Conservation (phyloP, 1,140 invertebrate genomes). For the Drosophila neocordata region DNA sequence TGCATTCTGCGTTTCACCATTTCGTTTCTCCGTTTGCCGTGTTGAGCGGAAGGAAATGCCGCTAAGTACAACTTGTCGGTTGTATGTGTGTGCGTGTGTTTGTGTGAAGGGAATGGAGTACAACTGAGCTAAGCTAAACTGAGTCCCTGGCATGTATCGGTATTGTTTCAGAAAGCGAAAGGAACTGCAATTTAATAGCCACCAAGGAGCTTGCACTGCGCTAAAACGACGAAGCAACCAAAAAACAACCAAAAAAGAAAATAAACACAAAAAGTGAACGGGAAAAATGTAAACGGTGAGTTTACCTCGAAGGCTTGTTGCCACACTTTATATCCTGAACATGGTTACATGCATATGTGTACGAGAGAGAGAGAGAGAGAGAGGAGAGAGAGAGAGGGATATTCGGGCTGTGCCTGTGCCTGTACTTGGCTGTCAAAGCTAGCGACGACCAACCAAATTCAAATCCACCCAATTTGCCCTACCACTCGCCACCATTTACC, state of each 20-base stretch:
- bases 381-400: background rate
- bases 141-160: slow-evolving; percentile 40
- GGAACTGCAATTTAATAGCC: slow-evolving; percentile 69
- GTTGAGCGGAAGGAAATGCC: slow-evolving; percentile 69
- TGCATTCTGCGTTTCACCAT: slow-evolving; percentile 14
- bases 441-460: slow-evolving; percentile 52
- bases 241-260: slow-evolving; percentile 12
- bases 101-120: slow-evolving; percentile 22
- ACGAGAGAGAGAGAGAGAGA: background rate
- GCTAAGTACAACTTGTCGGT: slow-evolving; percentile 71
- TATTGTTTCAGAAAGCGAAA: slow-evolving; percentile 66
- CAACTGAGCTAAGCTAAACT: slow-evolving; percentile 18
- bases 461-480: slow-evolving; percentile 70
- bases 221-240: background rate
- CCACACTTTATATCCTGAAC: slow-evolving; percentile 8
- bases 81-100: too few species aligned
- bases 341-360: slow-evolving; percentile 28
- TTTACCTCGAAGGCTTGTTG: slow-evolving; percentile 49
- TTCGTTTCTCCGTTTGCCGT: slow-evolving; percentile 29
- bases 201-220: slow-evolving; percentile 51
- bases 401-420: background rate
- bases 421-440: slow-evolving; percentile 52
- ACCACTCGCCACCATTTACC: slow-evolving; percentile 49
- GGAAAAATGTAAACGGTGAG: slow-evolving; percentile 60
- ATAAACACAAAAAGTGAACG: background rate